phyloP scores from a whole-genome alignment of 2,888 invertebrate species.

The Aphodius sticticus region DNA sequence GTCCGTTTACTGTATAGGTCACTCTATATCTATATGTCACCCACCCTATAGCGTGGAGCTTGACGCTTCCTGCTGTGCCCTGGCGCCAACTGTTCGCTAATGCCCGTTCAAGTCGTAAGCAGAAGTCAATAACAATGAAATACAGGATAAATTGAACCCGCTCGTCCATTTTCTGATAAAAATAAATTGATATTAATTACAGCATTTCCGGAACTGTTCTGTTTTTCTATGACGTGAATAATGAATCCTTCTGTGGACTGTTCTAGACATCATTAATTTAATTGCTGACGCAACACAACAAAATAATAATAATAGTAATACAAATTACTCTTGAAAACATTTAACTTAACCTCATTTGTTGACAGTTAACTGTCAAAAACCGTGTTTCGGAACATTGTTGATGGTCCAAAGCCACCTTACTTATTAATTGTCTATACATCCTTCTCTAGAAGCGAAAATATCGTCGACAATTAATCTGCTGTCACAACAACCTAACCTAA shows the following conservation, averaged over 20 bases:
- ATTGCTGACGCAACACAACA: no score
- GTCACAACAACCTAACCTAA: no score
- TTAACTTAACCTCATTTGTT: no score
- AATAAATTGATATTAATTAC: slow-evolving; percentile 4
- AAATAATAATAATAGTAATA: no score
- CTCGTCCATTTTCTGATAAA: background rate
- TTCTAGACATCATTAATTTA: no score
- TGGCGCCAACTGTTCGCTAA: slow-evolving; percentile 1
- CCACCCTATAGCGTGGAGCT: background rate
- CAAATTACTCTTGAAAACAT: no score
- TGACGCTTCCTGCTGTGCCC: background rate
- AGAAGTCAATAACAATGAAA: background rate
- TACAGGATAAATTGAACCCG: slow-evolving; percentile 7
- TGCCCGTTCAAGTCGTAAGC: background rate
- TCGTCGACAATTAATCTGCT: no score
- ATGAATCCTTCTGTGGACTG: background rate
- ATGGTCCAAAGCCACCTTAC: no score
- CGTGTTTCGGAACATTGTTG: no score
- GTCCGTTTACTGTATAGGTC: background rate
- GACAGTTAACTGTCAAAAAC: no score
- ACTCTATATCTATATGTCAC: background rate
- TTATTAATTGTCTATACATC: no score
- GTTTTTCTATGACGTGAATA: background rate
- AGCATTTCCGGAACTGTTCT: background rate
- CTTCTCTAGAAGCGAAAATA: no score